A percentile compares a stretch with the other conserved stretches of the same genome.
phyloP scores from a whole-genome alignment of 2,888 invertebrate species.

The Chouioia cunea region DNA sequence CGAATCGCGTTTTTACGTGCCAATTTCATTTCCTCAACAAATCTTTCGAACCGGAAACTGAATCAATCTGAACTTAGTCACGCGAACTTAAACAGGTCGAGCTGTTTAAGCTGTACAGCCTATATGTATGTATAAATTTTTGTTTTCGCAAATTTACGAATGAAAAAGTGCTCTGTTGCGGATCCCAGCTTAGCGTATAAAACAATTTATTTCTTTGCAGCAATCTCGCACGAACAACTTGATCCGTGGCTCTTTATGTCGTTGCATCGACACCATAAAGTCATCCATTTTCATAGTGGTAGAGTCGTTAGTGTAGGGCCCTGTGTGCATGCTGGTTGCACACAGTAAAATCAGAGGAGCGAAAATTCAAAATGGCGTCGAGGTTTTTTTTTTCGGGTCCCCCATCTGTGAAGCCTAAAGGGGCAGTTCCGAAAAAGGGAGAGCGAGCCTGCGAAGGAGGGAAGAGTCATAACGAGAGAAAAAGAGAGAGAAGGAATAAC shows the following conservation, averaged over 20 bases:
- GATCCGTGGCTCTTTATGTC: no score
- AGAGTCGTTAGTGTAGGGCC: not conserved
- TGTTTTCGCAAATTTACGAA: slow-evolving; percentile 19
- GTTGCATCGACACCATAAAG: no score
- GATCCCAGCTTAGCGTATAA: not conserved
- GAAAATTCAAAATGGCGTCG: slow-evolving; percentile 32
- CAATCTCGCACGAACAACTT: no score
- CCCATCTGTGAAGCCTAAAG: no score
- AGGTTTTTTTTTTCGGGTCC: not conserved
- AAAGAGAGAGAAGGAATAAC: slow-evolving; percentile 12
- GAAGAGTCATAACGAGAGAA: slow-evolving; percentile 12
- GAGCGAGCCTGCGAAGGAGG: slow-evolving; percentile 6
- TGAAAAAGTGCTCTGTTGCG: slow-evolving; percentile 28
- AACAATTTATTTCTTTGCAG: not conserved
- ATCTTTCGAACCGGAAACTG: no score
- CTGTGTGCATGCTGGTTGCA: not conserved
- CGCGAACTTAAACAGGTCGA: no score
- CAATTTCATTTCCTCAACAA: no score
- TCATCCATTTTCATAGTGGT: not conserved
- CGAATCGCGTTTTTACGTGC: no score
- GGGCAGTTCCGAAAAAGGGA: slow-evolving; percentile 1
- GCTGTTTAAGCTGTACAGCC: no score
- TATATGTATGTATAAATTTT: not conserved
- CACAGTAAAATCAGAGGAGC: slow-evolving; percentile 5
- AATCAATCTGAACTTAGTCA: no score